Evolutionary conservation across 2,888 invertebrate genomes (phyloP).

Genomic region (Amiota minor): DNA sequence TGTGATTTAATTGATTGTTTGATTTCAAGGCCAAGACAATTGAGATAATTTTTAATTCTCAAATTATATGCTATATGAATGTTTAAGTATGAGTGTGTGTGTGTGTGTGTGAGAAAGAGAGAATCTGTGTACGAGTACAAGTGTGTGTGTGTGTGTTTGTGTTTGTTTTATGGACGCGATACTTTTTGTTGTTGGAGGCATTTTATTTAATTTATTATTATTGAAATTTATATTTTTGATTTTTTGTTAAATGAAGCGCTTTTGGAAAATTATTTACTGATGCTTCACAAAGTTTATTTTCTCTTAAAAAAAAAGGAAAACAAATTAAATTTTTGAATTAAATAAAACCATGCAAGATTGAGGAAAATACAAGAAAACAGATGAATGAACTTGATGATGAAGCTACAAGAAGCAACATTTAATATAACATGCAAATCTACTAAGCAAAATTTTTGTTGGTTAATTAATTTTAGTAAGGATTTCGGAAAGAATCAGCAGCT

Average conservation of each 20-base stretch:
- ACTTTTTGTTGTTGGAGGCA: constrained; percentile 8
- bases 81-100: constrained; percentile 27
- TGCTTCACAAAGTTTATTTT: constrained; percentile 1
- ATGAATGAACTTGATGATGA: background rate
- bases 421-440: constrained; percentile 21
- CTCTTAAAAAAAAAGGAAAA: constrained; percentile 1
- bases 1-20: background rate
- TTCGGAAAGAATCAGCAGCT: constrained; percentile 1
- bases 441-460: background rate
- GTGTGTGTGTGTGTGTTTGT: constrained; percentile 43
- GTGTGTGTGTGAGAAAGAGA: constrained; percentile 39
- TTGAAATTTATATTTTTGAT: constrained; percentile 2
- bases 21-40: constrained; percentile 37
- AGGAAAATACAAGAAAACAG: too few species aligned
- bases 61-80: constrained; percentile 10
- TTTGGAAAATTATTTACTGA: constrained; percentile 12
- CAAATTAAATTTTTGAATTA: background rate
- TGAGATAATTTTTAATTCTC: constrained; percentile 32
- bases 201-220: background rate
- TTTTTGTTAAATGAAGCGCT: constrained; percentile 12
- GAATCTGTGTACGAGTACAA: constrained; percentile 43
- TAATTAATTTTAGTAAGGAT: constrained; percentile 22
- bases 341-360: constrained; percentile 17
- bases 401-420: constrained; percentile 12
- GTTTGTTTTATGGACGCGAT: background rate